These are phyloP conservation scores for Hemitrygon akajei DNA, from an alignment of 2,797 vertebrate species.

Conservation along the genomic window DNA sequence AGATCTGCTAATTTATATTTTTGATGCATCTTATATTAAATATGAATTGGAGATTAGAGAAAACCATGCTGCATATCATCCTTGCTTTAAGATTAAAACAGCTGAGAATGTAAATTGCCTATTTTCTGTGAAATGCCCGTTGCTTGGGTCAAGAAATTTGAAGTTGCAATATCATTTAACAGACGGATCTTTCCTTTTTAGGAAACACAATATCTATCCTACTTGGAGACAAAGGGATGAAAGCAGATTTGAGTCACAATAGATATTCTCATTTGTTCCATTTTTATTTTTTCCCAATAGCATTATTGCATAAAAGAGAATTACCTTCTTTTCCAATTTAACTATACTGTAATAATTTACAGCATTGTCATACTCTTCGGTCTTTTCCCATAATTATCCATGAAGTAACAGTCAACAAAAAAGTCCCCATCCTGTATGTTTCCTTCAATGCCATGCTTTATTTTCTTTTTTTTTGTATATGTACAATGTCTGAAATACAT, in stretches of 20 bases:
- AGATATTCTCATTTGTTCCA: conserved; percentile 22
- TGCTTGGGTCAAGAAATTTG: conserved; percentile 14
- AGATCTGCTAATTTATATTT: conserved; percentile 41
- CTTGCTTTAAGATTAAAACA: conserved; percentile 14
- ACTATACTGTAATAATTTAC: not conserved
- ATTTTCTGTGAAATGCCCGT: not conserved
- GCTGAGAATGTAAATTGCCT: conserved; percentile 1
- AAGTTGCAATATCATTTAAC: conserved; percentile 2
- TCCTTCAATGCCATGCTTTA: not conserved
- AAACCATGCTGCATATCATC: conserved; percentile 4
- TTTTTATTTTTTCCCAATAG: not conserved
- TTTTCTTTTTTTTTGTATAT: too few relatives aligned
- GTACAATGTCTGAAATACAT: too few relatives aligned
- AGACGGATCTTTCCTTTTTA: conserved; percentile 10
- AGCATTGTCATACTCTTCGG: not conserved
- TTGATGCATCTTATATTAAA: conserved; percentile 33
- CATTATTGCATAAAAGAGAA: not conserved
- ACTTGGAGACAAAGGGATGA: not conserved
- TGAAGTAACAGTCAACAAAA: conserved; percentile 1
- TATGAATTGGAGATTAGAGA: conserved; percentile 6
- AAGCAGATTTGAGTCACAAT: not conserved
- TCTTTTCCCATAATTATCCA: conserved; percentile 18
- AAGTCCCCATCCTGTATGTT: not conserved
- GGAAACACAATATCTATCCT: not conserved
- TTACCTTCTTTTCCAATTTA: not conserved